A percentile compares a stretch with the other conserved stretches of the same genome.
Conservation (phyloP, 2,113 vertebrate genomes). For the Meriones unguiculatus region DNA sequence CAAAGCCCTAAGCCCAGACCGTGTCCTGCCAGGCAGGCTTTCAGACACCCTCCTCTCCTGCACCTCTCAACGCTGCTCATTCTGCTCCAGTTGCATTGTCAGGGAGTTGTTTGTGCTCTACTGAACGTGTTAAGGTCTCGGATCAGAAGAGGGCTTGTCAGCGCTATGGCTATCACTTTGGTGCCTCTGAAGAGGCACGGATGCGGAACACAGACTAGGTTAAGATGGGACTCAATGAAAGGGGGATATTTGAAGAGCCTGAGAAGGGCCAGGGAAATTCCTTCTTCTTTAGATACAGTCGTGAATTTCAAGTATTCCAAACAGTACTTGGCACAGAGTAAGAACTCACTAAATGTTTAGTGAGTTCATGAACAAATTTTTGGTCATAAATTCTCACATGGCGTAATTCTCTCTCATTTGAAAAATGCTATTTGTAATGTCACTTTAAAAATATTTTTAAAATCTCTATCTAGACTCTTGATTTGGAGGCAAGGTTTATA, state of each 20-base stretch:
- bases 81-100: neutral
- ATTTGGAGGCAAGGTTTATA: conserved; percentile 36
- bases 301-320: neutral
- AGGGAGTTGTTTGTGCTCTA: neutral
- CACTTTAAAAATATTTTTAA: neutral
- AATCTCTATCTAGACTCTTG: conserved; percentile 42
- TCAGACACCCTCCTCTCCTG: neutral
- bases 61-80: neutral
- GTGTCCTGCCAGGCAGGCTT: neutral
- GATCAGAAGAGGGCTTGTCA: neutral
- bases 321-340: neutral
- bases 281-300: neutral
- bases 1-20: neutral
- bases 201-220: neutral
- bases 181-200: neutral
- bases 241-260: neutral
- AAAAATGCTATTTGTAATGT: neutral
- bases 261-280: neutral
- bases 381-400: neutral
- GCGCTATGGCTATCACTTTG: neutral
- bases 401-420: conserved; percentile 11
- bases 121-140: neutral
- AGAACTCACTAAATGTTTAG: neutral
- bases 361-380: neutral
- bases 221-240: neutral